A percentile compares a stretch with the other conserved stretches of the same genome.
These are phyloP conservation scores for Antennarius striatus DNA, from an alignment of 2,113 vertebrate species.

Conservation along the genomic window DNA sequence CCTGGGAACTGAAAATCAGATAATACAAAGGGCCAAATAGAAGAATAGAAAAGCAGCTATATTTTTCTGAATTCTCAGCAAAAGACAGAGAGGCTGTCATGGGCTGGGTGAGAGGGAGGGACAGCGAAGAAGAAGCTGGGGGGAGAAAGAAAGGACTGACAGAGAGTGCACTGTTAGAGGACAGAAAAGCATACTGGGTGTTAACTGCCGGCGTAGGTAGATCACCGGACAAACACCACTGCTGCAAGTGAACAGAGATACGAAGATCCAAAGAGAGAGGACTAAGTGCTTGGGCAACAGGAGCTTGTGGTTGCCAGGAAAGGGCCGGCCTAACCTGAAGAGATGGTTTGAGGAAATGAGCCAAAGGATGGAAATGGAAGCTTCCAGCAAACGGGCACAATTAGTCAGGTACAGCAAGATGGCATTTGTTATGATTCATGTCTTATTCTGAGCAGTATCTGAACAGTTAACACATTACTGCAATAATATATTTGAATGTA, in stretches of 20 bases:
- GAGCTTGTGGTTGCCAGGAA: slow-evolving; percentile 34
- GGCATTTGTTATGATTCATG: slow-evolving; percentile 28
- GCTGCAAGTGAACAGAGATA: slow-evolving; percentile 35
- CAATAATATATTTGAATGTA: no score
- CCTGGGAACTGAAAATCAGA: slow-evolving; percentile 29
- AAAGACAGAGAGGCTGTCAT: slow-evolving; percentile 58
- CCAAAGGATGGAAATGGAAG: slow-evolving; percentile 69
- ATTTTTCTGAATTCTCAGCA: slow-evolving; percentile 45
- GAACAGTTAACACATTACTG: no score
- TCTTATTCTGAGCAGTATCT: background rate
- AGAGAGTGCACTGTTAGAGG: slow-evolving; percentile 65
- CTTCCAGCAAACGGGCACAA: slow-evolving; percentile 45
- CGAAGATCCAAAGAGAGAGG: slow-evolving; percentile 33
- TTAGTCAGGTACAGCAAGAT: slow-evolving; percentile 69
- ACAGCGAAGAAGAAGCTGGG: slow-evolving; percentile 28
- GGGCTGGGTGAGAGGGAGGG: slow-evolving; percentile 61
- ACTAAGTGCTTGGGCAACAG: slow-evolving; percentile 45
- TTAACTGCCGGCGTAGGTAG: slow-evolving; percentile 62
- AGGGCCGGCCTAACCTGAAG: slow-evolving; percentile 42
- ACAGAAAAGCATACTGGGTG: slow-evolving; percentile 46
- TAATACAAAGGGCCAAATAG: slow-evolving; percentile 20
- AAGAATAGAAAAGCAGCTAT: slow-evolving; percentile 55
- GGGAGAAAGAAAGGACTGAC: slow-evolving; percentile 42
- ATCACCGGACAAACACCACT: slow-evolving; percentile 28
- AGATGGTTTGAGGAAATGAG: slow-evolving; percentile 61